Base-by-base conservation (phyloP, 2,113 vertebrate genomes). In the Megaleporinus macrocephalus region DNA sequence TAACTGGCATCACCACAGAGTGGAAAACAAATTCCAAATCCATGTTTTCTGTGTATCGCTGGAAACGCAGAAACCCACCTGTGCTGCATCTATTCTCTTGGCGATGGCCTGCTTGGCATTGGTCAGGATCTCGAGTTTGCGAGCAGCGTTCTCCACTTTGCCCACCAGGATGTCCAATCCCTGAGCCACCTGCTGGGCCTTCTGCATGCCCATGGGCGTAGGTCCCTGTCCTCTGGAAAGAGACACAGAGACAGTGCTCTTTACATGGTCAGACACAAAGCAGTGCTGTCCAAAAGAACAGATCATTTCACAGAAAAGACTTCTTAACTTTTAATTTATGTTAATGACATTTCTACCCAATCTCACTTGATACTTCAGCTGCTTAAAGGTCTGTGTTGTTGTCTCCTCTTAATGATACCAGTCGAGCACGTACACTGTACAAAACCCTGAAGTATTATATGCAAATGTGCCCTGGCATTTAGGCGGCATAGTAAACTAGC, bases 91-190 rank as follows among this genome's bases (percentile, higher is more conserved):
- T 22, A 98, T 96, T 89, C 96, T 97, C 91, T 98, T 97, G 0
- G 96, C 96, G 79, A 99, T 97, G 33, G 96, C 96, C 91, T 98
- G 97, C 90, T 98, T 99, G 10, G 97, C 96, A 87, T 96, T 98
- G 72, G 96, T 98, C 92, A 99, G 95, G 80, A 97, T 97, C 90
- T 99, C 97, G 90, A 99, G 79, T 79, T 97, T 97, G 62, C 95
- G 97, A 27, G 96, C 96, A 69, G 97, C 97, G 0, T 95, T 95
- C 87, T 98, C 97, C 91, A 99, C 97, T 88, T 98, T 99, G 0
- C 96, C 95, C 27, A 97, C 97, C 79, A 99, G 94, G 90, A 99
- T 88, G 79, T 99, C 97, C 84, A 99, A 89, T 1, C 97, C 97
- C 90, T 98, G 97, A 0, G 94, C 95, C 80, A 98, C 97, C 89